These are phyloP conservation scores for Notodonta ziczac DNA, from an alignment of 2,888 invertebrate species.

Conservation along the genomic window DNA sequence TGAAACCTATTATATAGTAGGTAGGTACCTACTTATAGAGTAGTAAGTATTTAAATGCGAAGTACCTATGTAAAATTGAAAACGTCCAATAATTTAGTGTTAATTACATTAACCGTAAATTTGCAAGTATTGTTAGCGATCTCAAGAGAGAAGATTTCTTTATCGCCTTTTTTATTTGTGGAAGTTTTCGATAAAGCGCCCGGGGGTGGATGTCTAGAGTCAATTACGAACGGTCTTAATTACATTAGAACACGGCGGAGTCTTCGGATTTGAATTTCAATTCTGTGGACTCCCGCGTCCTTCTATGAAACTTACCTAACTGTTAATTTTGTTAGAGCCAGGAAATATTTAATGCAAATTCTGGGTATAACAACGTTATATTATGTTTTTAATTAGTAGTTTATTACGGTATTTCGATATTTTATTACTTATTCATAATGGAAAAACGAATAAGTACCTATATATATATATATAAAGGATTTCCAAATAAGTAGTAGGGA, in stretches of 20 bases:
- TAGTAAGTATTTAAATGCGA: too few relatives aligned
- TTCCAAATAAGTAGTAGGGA: too few relatives aligned
- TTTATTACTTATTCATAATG: too few relatives aligned
- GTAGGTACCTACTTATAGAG: too few relatives aligned
- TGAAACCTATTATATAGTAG: too few relatives aligned
- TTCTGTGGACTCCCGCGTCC: conserved; percentile 61
- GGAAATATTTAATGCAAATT: conserved; percentile 71
- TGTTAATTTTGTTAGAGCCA: conserved; percentile 75
- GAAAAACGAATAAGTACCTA: too few relatives aligned
- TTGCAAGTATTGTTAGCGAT: conserved; percentile 8
- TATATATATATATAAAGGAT: too few relatives aligned
- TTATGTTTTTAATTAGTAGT: too few relatives aligned
- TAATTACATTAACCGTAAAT: neutral
- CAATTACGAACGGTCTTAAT: conserved; percentile 76
- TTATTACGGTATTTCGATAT: too few relatives aligned
- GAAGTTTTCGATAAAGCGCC: conserved; percentile 47
- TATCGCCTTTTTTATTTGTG: conserved; percentile 33
- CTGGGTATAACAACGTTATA: conserved; percentile 20
- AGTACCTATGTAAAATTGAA: too few relatives aligned
- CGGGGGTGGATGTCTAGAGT: conserved; percentile 71
- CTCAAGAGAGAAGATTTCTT: conserved; percentile 19
- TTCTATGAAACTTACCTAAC: conserved; percentile 63
- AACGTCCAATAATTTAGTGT: too few relatives aligned
- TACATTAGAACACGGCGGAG: conserved; percentile 73
- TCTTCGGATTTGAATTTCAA: conserved; percentile 80